Evolutionary conservation across 2,113 vertebrate species (phyloP).

Genomic region (Balaeniceps rex): DNA sequence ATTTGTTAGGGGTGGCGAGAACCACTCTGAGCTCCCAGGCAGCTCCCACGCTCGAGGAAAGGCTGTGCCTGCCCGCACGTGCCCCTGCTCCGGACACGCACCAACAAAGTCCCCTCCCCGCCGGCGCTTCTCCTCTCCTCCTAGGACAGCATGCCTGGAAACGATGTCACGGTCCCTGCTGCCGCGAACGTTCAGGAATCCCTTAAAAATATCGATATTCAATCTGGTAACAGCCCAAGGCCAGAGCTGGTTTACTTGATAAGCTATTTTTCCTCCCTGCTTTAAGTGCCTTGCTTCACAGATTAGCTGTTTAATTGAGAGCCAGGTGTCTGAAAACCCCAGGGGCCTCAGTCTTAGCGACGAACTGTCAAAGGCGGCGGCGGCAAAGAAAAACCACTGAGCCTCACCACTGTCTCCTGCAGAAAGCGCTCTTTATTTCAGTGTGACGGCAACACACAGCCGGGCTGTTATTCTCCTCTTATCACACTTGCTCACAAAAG

Average conservation of each 20-base stretch:
- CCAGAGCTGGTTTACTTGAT: slow-evolving; percentile 24
- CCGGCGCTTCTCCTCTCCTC: background rate
- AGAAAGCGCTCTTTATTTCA: background rate
- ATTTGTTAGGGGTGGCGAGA: background rate
- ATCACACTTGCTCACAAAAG: background rate
- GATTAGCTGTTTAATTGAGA: slow-evolving; percentile 55
- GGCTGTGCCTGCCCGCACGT: background rate
- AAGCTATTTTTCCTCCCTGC: slow-evolving; percentile 21
- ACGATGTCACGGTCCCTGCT: background rate
- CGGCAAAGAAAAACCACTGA: background rate
- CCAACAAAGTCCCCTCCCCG: accelerated
- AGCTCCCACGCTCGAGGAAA: background rate
- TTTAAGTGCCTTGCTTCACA: slow-evolving; percentile 31
- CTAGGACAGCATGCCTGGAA: background rate
- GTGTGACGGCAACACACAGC: background rate
- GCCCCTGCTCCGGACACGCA: background rate
- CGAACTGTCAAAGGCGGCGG: background rate
- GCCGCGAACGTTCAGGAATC: background rate
- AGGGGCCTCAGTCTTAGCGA: background rate
- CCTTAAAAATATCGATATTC: background rate
- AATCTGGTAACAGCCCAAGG: background rate
- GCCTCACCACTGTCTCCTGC: background rate
- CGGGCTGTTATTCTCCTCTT: background rate
- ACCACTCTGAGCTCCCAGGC: background rate
- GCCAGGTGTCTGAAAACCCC: slow-evolving; percentile 22